Evolutionary conservation across 2,113 vertebrate species (phyloP).

Genomic region (Cephalopholis sonnerati): DNA sequence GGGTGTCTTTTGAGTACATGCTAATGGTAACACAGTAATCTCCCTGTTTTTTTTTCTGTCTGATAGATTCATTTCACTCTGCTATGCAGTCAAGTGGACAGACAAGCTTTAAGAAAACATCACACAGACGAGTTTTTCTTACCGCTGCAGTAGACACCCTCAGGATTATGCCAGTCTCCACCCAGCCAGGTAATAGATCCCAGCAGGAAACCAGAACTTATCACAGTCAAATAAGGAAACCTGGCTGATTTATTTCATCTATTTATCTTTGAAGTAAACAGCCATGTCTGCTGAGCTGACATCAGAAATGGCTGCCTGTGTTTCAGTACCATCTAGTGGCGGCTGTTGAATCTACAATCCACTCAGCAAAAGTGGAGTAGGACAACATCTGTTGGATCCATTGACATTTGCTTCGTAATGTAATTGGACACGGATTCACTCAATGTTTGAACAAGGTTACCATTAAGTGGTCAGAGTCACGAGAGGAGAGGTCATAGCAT

Average conservation of each 20-base stretch:
- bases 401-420: constrained; percentile 72
- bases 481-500: constrained; percentile 18
- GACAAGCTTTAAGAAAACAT: constrained; percentile 26
- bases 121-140: constrained; percentile 1
- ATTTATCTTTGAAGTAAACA: background rate
- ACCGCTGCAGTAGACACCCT: constrained; percentile 11
- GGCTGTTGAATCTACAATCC: background rate
- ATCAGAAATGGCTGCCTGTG: background rate
- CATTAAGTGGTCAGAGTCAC: constrained; percentile 57
- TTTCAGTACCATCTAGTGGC: constrained; percentile 70
- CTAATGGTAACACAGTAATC: constrained; percentile 1
- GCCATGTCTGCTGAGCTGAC: background rate
- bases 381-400: constrained; percentile 73
- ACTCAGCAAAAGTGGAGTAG: constrained; percentile 8
- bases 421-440: constrained; percentile 73
- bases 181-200: constrained; percentile 44
- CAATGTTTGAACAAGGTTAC: constrained; percentile 60
- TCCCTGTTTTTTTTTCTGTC: background rate
- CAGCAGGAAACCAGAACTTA: constrained; percentile 31
- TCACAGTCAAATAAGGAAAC: constrained; percentile 14
- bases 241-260: constrained; percentile 28
- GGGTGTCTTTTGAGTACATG: constrained; percentile 22
- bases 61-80: constrained; percentile 26
- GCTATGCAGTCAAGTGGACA: constrained; percentile 3
- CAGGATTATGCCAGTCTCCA: constrained; percentile 28